Base-by-base conservation (phyloP, 2,888 invertebrate genomes). In the Euplagia quadripunctaria region DNA sequence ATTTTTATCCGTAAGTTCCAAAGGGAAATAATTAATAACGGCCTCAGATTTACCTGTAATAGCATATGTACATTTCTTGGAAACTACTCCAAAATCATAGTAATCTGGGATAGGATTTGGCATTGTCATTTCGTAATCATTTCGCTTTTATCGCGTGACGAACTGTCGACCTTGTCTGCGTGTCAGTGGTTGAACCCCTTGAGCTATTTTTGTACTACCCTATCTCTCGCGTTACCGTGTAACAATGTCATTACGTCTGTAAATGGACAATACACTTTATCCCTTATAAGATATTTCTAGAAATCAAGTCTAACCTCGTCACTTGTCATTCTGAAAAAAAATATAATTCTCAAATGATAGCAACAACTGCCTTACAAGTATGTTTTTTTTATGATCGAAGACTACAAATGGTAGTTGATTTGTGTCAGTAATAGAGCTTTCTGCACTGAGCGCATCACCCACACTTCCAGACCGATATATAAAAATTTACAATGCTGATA, bases 161-260 rank as follows among this genome's bases (percentile, higher is more conserved):
- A 46, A 46, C 16, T 31, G 31, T 31, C 31, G 65, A 46, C 74
- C 71, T 71, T 64, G 55, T 55, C 68, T 66, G 64, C 46, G 43
- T 42, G 64, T 68, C 64, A 67, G 31, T 71, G 49, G 20, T 58
- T 72, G 43, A 68, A 64, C 52, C 68, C 64, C 46, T 69, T 49
- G 16, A 16, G 64, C 61, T 75, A 71, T 75, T 74, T 74, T 71
- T 43, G 68, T 69, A 43, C 58, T 42, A 65, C 71, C 55, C 66
- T 68, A 68, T 52, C 67, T 71, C 74, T 68, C 17, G 49, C 49
- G 58, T 65, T 61, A 64, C 51, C 55, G 31, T 49, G 51, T 68
- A 64, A 75, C 61, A 71, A 75, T 69, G 71, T 69, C 71, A 69
- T 71, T 69, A 17, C 31, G 61, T 46, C 31, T 2, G 11, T 31